These are phyloP conservation scores for Hippocampus guttulatus DNA, from an alignment of 2,113 vertebrate genomes.

Conservation along the genomic window DNA sequence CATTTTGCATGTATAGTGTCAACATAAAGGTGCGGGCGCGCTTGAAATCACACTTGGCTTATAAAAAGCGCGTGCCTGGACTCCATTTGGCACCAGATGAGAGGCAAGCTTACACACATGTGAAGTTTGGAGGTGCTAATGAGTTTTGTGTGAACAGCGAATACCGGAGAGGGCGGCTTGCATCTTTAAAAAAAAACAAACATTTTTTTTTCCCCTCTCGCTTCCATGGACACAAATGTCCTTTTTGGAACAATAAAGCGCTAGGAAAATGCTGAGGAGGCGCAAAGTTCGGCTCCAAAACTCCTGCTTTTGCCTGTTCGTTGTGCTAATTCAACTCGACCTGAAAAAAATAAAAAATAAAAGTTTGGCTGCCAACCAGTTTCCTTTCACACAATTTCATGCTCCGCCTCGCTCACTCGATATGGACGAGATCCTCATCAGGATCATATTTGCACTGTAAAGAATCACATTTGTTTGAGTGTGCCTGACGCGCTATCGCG, in stretches of 20 bases:
- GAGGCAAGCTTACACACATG: slow-evolving; percentile 20
- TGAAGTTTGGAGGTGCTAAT: slow-evolving; percentile 12
- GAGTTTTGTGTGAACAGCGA: slow-evolving; percentile 20
- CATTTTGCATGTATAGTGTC: background rate
- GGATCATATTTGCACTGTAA: too few relatives aligned
- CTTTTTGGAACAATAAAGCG: background rate
- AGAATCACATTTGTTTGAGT: too few relatives aligned
- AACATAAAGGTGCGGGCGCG: slow-evolving; percentile 31
- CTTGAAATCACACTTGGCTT: slow-evolving; percentile 23
- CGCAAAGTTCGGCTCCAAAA: background rate
- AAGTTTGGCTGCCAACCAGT: slow-evolving; percentile 12
- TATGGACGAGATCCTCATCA: background rate
- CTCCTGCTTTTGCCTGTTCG: background rate
- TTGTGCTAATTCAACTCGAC: slow-evolving; percentile 2
- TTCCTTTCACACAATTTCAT: slow-evolving; percentile 11
- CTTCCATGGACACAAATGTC: background rate
- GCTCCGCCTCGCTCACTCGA: background rate
- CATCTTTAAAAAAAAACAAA: background rate
- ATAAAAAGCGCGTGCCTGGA: slow-evolving; percentile 8
- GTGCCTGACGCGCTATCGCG: too few relatives aligned
- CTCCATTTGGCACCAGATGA: slow-evolving; percentile 53
- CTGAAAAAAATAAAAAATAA: slow-evolving; percentile 1
- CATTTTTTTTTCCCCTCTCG: background rate
- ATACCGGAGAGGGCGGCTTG: background rate
- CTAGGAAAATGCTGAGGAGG: background rate